Conservation (phyloP, 2,113 vertebrate genomes). For the Gila orcuttii region DNA sequence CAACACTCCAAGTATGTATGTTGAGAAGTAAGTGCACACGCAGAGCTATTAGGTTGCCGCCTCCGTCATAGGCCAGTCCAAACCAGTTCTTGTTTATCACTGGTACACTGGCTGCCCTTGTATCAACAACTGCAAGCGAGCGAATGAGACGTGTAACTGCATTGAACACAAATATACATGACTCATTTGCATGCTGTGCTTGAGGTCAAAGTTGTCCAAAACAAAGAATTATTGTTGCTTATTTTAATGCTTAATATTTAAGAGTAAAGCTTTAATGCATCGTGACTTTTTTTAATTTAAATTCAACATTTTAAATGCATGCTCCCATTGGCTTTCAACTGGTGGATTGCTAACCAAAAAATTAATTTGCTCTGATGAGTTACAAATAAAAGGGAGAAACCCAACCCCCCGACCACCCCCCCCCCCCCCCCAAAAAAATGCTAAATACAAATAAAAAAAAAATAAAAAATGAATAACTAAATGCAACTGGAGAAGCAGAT, state of each 20-base stretch:
- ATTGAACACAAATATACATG: conserved; percentile 26
- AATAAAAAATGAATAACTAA: no score
- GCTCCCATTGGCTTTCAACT: no score
- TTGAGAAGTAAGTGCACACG: conserved; percentile 20
- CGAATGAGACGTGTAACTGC: conserved; percentile 22
- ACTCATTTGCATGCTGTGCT: conserved; percentile 30
- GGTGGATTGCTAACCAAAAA: neutral
- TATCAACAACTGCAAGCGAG: conserved; percentile 37
- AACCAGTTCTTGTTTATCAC: conserved; percentile 56
- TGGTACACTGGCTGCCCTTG: conserved; percentile 20
- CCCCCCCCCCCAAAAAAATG: no score
- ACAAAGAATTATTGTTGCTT: conserved; percentile 14
- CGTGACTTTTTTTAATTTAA: no score
- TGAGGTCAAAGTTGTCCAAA: conserved; percentile 7
- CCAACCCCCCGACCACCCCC: no score
- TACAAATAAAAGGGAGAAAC: neutral
- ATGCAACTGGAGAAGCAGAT: no score
- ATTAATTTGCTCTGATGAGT: neutral
- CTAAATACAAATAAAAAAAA: no score
- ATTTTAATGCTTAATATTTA: neutral
- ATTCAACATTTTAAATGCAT: no score
- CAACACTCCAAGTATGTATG: conserved; percentile 51
- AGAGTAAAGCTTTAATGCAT: neutral
- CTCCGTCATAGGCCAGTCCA: conserved; percentile 18
- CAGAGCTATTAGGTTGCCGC: conserved; percentile 42